Base-by-base conservation (phyloP, 2,797 vertebrate genomes). In the Somateria mollissima region DNA sequence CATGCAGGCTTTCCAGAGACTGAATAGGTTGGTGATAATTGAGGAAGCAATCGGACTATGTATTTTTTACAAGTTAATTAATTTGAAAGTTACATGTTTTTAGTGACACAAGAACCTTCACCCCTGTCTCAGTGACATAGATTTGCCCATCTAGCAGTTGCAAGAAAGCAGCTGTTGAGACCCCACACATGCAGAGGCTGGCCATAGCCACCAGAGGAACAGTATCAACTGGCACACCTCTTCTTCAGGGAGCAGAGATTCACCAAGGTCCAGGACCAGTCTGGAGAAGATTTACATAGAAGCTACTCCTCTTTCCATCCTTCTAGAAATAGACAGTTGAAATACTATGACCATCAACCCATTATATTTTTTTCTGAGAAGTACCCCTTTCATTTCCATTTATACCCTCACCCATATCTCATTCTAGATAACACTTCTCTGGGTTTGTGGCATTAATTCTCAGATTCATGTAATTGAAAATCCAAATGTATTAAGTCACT, bases 151-250 rank as follows among this genome's bases (percentile, higher is more conserved):
- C 11, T 18, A 47, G 43, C 15, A 11, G 43, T 17, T 47, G 22
- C 32, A 67, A 47, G 54, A 67, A 74, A 70, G 3, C 2, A 69
- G 1, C 28, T 28, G 5, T 43, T 47, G 39, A 70, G 11, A 73
- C 22, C 5, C 16, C 21, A 1, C 0, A 0, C 10, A 34, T 15
- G 3, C 34, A 54, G 28, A 51, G 6, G 3, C 3, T 53, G 24
- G 3, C 5, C 22, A 64, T 2, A 4, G 24, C 28, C 21, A 30
- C 7, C 32, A 73, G 32, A 47, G 7, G 20, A 84, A 54, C 11
- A 37, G 1, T 5, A 47, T 30, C n/a, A 57, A 8, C 4, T 22
- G 18, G 4, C 24, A 70, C 18, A 56, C 0, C 2, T 37, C 5
- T 69, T 54, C 51, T 80, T 15, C 28, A 66, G 11, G 32, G 15